Evolutionary conservation across 1,140 invertebrate genomes (phyloP).

Genomic region (Coboldia fuscipes): DNA sequence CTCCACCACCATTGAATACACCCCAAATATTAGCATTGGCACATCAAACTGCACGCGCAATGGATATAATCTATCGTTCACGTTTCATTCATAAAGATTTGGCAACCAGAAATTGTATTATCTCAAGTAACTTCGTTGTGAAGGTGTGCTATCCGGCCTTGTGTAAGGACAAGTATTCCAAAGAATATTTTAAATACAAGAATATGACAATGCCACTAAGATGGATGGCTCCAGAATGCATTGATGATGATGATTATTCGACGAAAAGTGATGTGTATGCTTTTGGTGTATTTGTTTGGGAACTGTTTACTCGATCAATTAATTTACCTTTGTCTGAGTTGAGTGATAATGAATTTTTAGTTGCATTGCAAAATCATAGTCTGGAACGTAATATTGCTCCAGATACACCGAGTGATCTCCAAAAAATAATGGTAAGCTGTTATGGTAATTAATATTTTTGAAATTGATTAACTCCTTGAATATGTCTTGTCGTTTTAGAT

Average conservation of each 20-base stretch:
- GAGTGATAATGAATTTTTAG: conserved; percentile 52
- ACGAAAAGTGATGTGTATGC: conserved; percentile 89
- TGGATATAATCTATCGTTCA: conserved; percentile 44
- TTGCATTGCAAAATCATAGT: conserved; percentile 39
- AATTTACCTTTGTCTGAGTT: conserved; percentile 67
- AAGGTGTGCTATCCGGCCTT: conserved; percentile 68
- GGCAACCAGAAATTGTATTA: conserved; percentile 80
- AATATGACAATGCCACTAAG: conserved; percentile 62
- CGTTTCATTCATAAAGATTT: conserved; percentile 38
- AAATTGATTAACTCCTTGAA: neutral
- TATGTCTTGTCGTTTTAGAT: conserved; percentile 14
- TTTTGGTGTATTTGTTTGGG: conserved; percentile 76
- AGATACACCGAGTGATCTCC: conserved; percentile 36
- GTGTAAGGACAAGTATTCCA: conserved; percentile 62
- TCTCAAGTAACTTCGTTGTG: conserved; percentile 58
- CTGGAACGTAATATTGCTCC: conserved; percentile 41
- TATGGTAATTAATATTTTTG: neutral
- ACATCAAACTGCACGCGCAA: conserved; percentile 61
- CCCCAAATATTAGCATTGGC: conserved; percentile 48
- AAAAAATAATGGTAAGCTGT: conserved; percentile 33
- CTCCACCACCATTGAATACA: conserved; percentile 37
- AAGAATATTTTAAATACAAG: conserved; percentile 62
- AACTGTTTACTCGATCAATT: conserved; percentile 48
- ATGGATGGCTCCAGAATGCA: conserved; percentile 76
- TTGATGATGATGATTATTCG: conserved; percentile 77